Conservation (phyloP, 2,113 vertebrate species). For the Lichenostomus cassidix region DNA sequence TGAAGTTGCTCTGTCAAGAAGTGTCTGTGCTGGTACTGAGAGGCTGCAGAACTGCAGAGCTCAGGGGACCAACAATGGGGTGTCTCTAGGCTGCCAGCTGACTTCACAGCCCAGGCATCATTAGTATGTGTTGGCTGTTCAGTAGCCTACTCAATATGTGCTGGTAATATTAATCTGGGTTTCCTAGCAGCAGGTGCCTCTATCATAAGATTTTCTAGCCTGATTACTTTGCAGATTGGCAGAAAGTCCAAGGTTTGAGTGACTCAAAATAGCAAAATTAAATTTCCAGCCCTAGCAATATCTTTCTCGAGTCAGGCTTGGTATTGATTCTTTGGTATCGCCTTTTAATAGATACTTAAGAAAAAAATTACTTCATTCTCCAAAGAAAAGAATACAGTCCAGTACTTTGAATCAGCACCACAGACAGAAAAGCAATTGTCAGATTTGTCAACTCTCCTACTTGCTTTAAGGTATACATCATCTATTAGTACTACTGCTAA, state of each 20-base stretch:
- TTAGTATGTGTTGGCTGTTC: slow-evolving; percentile 45
- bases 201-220: neutral
- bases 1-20: neutral
- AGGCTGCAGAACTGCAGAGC: neutral
- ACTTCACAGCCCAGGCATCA: neutral
- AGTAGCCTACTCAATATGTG: slow-evolving; percentile 43
- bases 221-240: slow-evolving; percentile 28
- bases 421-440: neutral
- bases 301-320: neutral
- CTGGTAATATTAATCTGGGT: slow-evolving; percentile 20
- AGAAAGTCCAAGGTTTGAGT: slow-evolving; percentile 12
- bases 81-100: neutral
- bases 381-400: neutral
- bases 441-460: neutral
- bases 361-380: neutral
- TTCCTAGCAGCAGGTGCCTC: slow-evolving; percentile 38
- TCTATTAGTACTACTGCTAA: neutral
- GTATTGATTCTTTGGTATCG: neutral
- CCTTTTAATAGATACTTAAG: neutral
- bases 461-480: neutral
- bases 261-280: neutral
- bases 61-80: neutral
- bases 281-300: neutral
- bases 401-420: neutral
- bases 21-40: neutral